These are phyloP conservation scores for Lutjanus erythropterus DNA, from an alignment of 2,113 vertebrate species.

Conservation along the genomic window DNA sequence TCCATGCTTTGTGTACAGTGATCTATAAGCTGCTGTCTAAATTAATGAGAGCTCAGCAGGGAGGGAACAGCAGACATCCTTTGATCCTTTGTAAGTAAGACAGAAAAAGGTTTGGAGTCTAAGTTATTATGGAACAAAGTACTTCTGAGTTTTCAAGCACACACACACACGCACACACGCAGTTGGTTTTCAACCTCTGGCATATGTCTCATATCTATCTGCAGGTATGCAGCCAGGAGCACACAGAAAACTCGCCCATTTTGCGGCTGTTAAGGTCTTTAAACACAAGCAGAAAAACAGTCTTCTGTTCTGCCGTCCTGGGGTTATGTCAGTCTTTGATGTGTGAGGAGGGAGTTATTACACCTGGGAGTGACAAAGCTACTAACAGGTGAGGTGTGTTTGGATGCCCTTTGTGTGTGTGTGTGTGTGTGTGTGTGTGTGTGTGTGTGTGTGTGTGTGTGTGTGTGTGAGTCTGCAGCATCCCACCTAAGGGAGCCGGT, in stretches of 20 bases:
- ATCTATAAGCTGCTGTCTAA: conserved; percentile 34
- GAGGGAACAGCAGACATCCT: conserved; percentile 17
- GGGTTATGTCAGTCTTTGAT: conserved; percentile 41
- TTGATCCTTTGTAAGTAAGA: conserved; percentile 44
- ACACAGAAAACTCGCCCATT: not conserved
- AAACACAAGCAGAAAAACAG: not conserved
- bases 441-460: not conserved
- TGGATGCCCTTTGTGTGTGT: not conserved
- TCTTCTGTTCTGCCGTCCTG: conserved; percentile 17
- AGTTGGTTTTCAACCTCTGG: not conserved
- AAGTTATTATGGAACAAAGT: conserved; percentile 36
- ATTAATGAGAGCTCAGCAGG: conserved; percentile 26
- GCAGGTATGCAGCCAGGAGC: not conserved
- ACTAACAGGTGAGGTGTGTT: conserved; percentile 12
- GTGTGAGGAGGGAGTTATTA: conserved; percentile 41
- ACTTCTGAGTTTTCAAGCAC: not conserved
- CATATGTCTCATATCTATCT: not conserved
- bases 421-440: not conserved
- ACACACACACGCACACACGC: not conserved
- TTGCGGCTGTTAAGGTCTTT: not conserved
- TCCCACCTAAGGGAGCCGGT: too few relatives aligned
- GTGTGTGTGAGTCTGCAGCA: too few relatives aligned
- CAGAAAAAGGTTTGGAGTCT: conserved; percentile 22
- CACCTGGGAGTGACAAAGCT: conserved; percentile 9
- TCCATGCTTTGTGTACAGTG: conserved; percentile 15